These are phyloP conservation scores for Lateolabrax maculatus DNA, from an alignment of 2,797 vertebrate species.

Conservation along the genomic window DNA sequence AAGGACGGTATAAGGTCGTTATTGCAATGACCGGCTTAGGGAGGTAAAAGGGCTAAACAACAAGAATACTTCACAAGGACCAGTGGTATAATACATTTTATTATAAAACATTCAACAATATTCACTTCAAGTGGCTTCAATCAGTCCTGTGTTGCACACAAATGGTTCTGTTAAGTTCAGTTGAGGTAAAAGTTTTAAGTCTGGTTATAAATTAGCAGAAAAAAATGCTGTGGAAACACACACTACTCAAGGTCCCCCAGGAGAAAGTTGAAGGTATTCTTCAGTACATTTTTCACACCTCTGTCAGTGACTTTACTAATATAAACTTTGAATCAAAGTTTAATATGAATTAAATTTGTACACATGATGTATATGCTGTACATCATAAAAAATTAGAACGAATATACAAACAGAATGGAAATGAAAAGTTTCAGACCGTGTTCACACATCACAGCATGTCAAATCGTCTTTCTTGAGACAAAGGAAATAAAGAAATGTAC, in stretches of 20 bases:
- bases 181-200: constrained; percentile 51
- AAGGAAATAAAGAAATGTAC: background rate
- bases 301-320: background rate
- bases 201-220: constrained; percentile 28
- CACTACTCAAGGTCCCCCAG: background rate
- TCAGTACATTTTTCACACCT: constrained; percentile 27
- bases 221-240: constrained; percentile 31
- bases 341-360: background rate
- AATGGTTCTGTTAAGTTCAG: constrained; percentile 18
- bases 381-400: constrained; percentile 3
- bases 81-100: constrained; percentile 31
- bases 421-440: background rate
- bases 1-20: background rate
- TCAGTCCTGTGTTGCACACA: constrained; percentile 15
- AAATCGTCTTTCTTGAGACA: background rate
- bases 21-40: background rate
- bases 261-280: background rate
- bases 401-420: background rate
- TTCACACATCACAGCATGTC: background rate
- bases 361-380: background rate
- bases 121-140: constrained; percentile 32
- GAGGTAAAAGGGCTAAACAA: background rate
- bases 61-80: background rate
- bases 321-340: constrained; percentile 11
- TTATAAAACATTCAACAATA: constrained; percentile 46